A percentile compares a stretch with the other conserved stretches of the same genome.
These are phyloP conservation scores for Prenolepis imparis DNA, from an alignment of 2,888 invertebrate genomes.

Conservation along the genomic window DNA sequence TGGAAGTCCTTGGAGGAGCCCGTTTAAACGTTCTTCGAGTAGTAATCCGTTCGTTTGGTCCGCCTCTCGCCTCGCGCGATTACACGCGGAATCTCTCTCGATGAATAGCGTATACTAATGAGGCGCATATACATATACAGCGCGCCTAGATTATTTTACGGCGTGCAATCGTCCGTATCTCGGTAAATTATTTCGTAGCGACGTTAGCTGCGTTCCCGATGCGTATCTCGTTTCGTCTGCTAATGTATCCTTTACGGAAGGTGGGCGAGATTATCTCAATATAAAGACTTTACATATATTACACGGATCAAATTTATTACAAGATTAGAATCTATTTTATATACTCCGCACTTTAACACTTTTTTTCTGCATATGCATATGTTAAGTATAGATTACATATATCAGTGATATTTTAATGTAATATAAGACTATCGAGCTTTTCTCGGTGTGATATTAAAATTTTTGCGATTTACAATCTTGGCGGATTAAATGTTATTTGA, in stretches of 20 bases:
- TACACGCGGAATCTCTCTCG: constrained; percentile 27
- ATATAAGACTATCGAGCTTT: not conserved
- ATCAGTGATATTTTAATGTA: not conserved
- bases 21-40: constrained; percentile 23
- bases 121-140: constrained; percentile 19
- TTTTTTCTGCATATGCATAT: not conserved
- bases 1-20: constrained; percentile 24
- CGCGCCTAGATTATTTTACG: constrained; percentile 25
- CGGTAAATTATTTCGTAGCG: constrained; percentile 20
- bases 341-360: not conserved
- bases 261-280: constrained; percentile 8
- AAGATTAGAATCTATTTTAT: not conserved
- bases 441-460: not conserved
- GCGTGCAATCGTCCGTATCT: not conserved
- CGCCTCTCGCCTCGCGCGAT: constrained; percentile 4
- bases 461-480: not conserved
- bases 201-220: not conserved
- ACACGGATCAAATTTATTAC: not conserved
- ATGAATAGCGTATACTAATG: constrained; percentile 47
- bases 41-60: constrained; percentile 19
- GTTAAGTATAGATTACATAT: not conserved
- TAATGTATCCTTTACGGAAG: not conserved
- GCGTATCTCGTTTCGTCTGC: not conserved
- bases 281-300: constrained; percentile 5
- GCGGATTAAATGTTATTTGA: not conserved